Conservation (phyloP, 2,797 vertebrate genomes). For the Ataeniobius toweri region DNA sequence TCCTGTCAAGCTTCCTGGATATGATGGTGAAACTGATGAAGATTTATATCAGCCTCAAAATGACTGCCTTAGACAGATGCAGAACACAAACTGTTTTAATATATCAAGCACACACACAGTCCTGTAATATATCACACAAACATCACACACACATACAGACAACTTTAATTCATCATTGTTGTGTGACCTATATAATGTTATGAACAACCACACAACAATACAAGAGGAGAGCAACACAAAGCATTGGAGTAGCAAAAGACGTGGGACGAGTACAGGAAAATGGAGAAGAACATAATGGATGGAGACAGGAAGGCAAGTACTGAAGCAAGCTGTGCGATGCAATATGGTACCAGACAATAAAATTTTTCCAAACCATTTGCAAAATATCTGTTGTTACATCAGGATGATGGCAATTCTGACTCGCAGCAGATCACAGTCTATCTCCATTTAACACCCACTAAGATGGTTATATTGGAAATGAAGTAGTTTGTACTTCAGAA, state of each 20-base stretch:
- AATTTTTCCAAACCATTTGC: not conserved
- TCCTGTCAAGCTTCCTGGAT: constrained; percentile 57
- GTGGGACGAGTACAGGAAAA: constrained; percentile 15
- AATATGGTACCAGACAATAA: constrained; percentile 1
- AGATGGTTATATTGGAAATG: not conserved
- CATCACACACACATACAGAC: constrained; percentile 19
- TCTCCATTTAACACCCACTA: not conserved
- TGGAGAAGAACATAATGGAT: constrained; percentile 17
- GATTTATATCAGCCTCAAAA: constrained; percentile 63
- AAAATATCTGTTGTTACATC: not conserved
- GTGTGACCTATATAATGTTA: constrained; percentile 73
- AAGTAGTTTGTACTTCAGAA: not conserved
- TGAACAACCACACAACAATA: constrained; percentile 44
- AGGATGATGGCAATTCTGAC: not conserved
- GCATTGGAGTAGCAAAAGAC: constrained; percentile 31
- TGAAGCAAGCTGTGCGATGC: constrained; percentile 14
- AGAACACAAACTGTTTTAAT: constrained; percentile 64
- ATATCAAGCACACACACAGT: constrained; percentile 63
- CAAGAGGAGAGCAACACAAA: constrained; percentile 30
- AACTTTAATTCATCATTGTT: constrained; percentile 75
- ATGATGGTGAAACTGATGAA: constrained; percentile 55
- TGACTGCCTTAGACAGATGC: constrained; percentile 67
- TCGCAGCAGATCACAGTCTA: not conserved
- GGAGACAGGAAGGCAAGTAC: constrained; percentile 4
- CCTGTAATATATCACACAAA: constrained; percentile 37